Evolutionary conservation across 2,797 vertebrate genomes (phyloP).

Genomic region (Poecile montanus): DNA sequence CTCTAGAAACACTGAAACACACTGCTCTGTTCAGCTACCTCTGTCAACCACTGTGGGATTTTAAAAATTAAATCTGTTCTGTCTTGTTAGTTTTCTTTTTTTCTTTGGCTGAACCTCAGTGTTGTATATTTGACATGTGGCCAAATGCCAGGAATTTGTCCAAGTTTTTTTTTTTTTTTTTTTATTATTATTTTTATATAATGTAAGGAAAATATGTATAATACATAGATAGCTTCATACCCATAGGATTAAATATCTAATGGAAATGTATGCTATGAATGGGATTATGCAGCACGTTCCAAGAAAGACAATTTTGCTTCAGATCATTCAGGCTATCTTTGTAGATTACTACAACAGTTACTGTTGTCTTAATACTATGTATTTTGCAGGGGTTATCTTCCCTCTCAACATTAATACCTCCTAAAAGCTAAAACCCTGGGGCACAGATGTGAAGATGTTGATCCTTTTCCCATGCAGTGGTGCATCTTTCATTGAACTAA

Average conservation of each 20-base stretch:
- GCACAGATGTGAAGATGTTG: neutral
- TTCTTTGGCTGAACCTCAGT: neutral
- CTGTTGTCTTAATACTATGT: neutral
- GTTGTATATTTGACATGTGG: neutral
- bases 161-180: neutral
- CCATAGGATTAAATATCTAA: neutral
- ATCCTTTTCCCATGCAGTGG: neutral
- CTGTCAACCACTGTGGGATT: neutral
- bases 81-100: neutral
- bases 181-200: neutral
- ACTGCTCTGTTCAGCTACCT: neutral
- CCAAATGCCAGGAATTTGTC: neutral
- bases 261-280: neutral
- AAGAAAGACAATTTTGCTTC: neutral
- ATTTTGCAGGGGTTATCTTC: neutral
- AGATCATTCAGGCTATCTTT: constrained; percentile 7
- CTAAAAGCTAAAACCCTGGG: neutral
- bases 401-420: neutral
- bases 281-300: neutral
- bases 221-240: neutral
- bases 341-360: neutral
- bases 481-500: neutral
- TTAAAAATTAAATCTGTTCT: neutral
- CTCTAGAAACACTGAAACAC: neutral
- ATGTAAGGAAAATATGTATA: neutral